Percentiles rank a stretch among this genome's conserved stretches.
Evolutionary conservation across 2,113 vertebrate species (phyloP).

Genomic region (Melanocharis versteri): DNA sequence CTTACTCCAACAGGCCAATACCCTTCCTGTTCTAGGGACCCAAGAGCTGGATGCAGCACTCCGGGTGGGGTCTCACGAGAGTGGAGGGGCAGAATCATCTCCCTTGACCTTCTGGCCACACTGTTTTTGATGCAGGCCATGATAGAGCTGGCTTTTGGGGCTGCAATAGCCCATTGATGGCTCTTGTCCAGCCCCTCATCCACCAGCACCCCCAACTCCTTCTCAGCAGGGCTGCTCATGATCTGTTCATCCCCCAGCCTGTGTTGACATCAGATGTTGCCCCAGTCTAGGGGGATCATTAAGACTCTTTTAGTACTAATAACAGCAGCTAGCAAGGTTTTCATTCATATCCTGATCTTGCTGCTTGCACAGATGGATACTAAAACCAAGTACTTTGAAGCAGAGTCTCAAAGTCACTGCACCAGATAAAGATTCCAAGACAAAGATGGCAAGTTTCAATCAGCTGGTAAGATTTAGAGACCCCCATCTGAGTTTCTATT

Average conservation of each 20-base stretch:
- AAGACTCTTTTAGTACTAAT: neutral
- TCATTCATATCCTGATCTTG: neutral
- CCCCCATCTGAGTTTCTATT: neutral
- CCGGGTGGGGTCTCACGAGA: rapidly evolving
- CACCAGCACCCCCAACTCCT: neutral
- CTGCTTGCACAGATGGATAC: neutral
- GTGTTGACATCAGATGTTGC: neutral
- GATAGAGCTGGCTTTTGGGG: neutral
- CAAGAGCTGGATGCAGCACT: neutral
- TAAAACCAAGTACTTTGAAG: neutral
- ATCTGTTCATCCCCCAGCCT: too few species aligned
- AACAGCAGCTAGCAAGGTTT: neutral
- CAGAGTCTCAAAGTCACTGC: neutral
- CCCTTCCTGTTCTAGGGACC: neutral
- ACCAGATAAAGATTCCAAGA: neutral
- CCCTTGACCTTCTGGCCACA: neutral
- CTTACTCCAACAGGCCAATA: neutral
- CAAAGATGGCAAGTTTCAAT: neutral
- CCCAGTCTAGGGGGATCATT: neutral
- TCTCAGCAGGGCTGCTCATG: neutral
- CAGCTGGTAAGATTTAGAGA: neutral
- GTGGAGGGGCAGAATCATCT: neutral
- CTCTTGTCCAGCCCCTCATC: neutral
- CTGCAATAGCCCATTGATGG: too few species aligned
- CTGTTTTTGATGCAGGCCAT: neutral